phyloP scores from a whole-genome alignment of 2,797 vertebrate genomes.

The Benthosema pterotum region DNA sequence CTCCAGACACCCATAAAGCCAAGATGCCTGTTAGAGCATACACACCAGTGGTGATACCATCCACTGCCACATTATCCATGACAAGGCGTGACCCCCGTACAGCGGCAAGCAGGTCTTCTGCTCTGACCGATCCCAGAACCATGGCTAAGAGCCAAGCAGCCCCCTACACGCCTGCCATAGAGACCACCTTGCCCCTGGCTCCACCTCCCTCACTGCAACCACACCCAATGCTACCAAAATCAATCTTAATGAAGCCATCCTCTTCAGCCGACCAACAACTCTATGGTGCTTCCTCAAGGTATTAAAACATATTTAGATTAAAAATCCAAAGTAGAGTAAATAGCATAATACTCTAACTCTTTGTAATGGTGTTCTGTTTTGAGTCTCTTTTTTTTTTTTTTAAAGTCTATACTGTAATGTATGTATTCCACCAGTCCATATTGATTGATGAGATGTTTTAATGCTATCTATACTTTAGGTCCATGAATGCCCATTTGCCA shows the following conservation, averaged over 20 bases:
- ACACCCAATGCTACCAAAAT: slow-evolving; percentile 82
- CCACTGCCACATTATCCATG: slow-evolving; percentile 81
- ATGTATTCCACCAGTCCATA: neutral
- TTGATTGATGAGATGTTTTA: neutral
- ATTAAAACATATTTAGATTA: slow-evolving; percentile 18
- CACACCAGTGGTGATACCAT: slow-evolving; percentile 76
- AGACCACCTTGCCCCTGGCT: slow-evolving; percentile 53
- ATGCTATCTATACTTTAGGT: slow-evolving; percentile 77
- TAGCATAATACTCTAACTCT: neutral
- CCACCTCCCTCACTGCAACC: slow-evolving; percentile 45
- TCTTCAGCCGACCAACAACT: slow-evolving; percentile 83
- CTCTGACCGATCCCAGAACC: slow-evolving; percentile 31
- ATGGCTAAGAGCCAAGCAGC: slow-evolving; percentile 38
- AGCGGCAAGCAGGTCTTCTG: slow-evolving; percentile 73
- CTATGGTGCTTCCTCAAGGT: slow-evolving; percentile 82
- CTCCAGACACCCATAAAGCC: slow-evolving; percentile 51
- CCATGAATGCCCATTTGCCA: slow-evolving; percentile 76
- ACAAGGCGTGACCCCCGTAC: slow-evolving; percentile 91
- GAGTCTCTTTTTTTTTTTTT: neutral
- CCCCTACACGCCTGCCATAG: slow-evolving; percentile 47
- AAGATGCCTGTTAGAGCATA: slow-evolving; percentile 62
- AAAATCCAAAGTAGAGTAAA: neutral
- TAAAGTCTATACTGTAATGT: neutral
- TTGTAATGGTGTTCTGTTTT: slow-evolving; percentile 1
- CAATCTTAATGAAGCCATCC: slow-evolving; percentile 90